Evolutionary conservation across 2,888 invertebrate genomes (phyloP), one percentile per base, ranked within the genome.

Genomic region (Apocheima hispidaria): DNA sequence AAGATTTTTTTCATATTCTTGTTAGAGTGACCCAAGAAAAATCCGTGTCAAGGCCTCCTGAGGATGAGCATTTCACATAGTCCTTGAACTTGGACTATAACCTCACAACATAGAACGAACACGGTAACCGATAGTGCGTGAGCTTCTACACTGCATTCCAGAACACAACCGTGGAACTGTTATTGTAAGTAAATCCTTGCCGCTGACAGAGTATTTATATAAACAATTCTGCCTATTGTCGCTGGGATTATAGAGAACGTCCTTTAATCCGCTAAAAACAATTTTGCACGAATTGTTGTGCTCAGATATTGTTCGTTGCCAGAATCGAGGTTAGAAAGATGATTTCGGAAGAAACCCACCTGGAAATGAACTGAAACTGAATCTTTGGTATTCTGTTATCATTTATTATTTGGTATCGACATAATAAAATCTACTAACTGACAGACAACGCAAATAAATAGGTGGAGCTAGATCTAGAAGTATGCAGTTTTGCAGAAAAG

Each of bases 121-220:
- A n/a, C n/a, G n/a, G n/a, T n/a, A n/a, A n/a, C n/a, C n/a, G n/a
- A n/a, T n/a, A n/a, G n/a, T n/a, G n/a, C n/a, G n/a, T n/a, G n/a
- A n/a, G n/a, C 9, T 50, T 7, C 6, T 14, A 7, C 7, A 48
- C 61, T 62, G 61, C 18, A 40, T 43, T 48, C 46, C 40, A 57
- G 10, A 16, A 12, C 10, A 12, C 21, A 44, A 21, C 21, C 20
- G 63, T 69, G 71, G 73, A 72, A 70, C 71, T 81, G 72, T 70
- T 82, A 86, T 90, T 88, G 86, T 89, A 77, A 68, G 71, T 71
- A 76, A 73, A 78, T 76, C 75, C 77, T 77, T 89, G 88, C 78
- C 78, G 79, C 76, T 88, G 89, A 88, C 88, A 87, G 86, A 78
- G 80, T 86, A 80, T 84, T 84, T 83, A 65, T 60, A 63, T 58